These are phyloP conservation scores for Antheraea assamensis DNA, from an alignment of 2,888 invertebrate genomes.

Conservation along the genomic window DNA sequence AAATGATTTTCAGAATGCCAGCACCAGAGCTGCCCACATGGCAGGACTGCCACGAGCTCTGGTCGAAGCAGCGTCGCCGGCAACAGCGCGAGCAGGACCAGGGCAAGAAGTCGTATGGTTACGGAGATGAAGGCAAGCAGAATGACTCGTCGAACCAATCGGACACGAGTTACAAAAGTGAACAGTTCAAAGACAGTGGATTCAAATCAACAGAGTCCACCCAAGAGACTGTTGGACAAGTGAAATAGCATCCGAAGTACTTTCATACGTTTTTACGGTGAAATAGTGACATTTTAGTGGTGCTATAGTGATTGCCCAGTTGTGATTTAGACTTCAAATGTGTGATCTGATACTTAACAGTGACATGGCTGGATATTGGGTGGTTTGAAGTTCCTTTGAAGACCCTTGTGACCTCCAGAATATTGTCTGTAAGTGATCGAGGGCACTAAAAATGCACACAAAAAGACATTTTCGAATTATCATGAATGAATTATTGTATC, in stretches of 20 bases:
- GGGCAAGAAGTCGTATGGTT: conserved; percentile 48
- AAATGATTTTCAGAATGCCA: conserved; percentile 84
- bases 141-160: conserved; percentile 50
- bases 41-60: conserved; percentile 99
- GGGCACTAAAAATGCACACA: neutral
- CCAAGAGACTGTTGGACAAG: conserved; percentile 63
- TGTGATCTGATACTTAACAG: neutral
- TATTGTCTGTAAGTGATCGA: neutral
- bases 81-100: conserved; percentile 91
- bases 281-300: neutral
- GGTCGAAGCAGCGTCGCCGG: conserved; percentile 97
- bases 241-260: conserved; percentile 65
- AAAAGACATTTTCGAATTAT: neutral
- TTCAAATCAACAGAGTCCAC: conserved; percentile 59
- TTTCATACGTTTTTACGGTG: conserved; percentile 18
- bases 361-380: neutral
- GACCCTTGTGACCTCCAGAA: neutral
- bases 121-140: conserved; percentile 43
- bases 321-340: neutral
- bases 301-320: neutral
- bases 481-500: no score
- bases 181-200: conserved; percentile 54
- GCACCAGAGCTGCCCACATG: conserved; percentile 94
- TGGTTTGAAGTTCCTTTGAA: neutral
- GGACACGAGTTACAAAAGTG: conserved; percentile 54